These are phyloP conservation scores for Fopius arisanus DNA, from an alignment of 1,140 invertebrate species.

Conservation along the genomic window DNA sequence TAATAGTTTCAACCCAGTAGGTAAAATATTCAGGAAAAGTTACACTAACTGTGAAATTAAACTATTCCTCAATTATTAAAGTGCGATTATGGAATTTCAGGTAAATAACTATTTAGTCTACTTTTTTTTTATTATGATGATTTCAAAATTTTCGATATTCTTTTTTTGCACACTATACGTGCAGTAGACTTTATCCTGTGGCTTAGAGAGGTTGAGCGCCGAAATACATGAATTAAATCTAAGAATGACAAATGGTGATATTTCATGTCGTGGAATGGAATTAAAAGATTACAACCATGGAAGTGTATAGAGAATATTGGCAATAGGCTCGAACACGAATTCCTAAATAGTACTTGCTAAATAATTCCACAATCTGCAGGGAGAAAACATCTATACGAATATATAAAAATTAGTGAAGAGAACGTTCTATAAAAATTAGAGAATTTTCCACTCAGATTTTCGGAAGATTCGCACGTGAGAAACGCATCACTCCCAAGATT, in stretches of 20 bases:
- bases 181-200: conserved; percentile 37
- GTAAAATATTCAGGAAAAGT: not conserved
- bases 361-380: too few relatives aligned
- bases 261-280: not conserved
- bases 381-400: too few relatives aligned
- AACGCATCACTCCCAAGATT: too few relatives aligned
- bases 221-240: conserved; percentile 20
- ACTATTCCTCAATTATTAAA: not conserved
- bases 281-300: not conserved
- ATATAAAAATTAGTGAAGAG: too few relatives aligned
- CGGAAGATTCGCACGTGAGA: too few relatives aligned
- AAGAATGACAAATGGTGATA: not conserved
- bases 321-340: not conserved
- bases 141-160: not conserved
- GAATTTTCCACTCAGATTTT: too few relatives aligned
- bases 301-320: not conserved
- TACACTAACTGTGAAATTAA: too few relatives aligned
- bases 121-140: not conserved
- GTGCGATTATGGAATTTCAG: too few relatives aligned
- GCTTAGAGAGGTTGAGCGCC: conserved; percentile 32
- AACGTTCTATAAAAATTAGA: too few relatives aligned
- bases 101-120: not conserved
- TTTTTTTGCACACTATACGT: conserved; percentile 29
- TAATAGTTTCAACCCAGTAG: not conserved
- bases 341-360: not conserved